These are phyloP conservation scores for Catharus fuscescens DNA, from an alignment of 2,113 vertebrate species.

Conservation along the genomic window DNA sequence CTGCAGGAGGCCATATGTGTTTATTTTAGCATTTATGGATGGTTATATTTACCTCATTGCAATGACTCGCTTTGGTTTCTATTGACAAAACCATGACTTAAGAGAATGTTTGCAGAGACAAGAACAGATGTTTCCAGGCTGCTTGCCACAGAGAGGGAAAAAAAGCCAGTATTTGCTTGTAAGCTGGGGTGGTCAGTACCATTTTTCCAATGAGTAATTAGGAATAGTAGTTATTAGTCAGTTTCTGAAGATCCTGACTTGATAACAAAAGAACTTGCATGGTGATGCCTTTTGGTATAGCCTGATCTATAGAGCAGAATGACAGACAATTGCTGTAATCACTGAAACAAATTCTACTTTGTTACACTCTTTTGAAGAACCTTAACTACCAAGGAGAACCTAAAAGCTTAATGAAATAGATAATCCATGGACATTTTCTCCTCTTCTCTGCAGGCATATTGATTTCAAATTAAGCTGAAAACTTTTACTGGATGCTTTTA, in stretches of 20 bases:
- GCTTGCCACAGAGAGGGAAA: not conserved
- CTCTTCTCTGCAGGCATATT: not conserved
- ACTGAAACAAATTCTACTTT: not conserved
- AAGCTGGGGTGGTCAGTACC: slow-evolving; percentile 4
- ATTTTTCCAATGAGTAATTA: slow-evolving; percentile 17
- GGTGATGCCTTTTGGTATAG: not conserved
- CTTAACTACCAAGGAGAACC: not conserved
- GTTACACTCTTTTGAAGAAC: not conserved
- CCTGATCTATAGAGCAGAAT: not conserved
- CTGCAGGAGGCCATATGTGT: slow-evolving; percentile 56
- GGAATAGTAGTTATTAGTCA: not conserved
- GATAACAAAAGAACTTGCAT: not conserved
- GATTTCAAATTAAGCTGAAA: not conserved
- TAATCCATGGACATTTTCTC: not conserved
- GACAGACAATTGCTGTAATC: not conserved
- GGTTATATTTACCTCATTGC: slow-evolving; percentile 61
- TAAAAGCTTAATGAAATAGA: not conserved
- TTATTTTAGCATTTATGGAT: slow-evolving; percentile 53
- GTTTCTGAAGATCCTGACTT: slow-evolving; percentile 10
- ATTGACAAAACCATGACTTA: slow-evolving; percentile 59
- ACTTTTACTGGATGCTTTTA: not conserved
- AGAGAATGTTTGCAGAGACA: slow-evolving; percentile 48
- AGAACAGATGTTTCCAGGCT: slow-evolving; percentile 64
- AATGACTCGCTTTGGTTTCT: slow-evolving; percentile 53
- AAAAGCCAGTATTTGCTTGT: not conserved